These are phyloP conservation scores for Proteles cristata DNA, from an alignment of 2,113 vertebrate species.

Conservation along the genomic window DNA sequence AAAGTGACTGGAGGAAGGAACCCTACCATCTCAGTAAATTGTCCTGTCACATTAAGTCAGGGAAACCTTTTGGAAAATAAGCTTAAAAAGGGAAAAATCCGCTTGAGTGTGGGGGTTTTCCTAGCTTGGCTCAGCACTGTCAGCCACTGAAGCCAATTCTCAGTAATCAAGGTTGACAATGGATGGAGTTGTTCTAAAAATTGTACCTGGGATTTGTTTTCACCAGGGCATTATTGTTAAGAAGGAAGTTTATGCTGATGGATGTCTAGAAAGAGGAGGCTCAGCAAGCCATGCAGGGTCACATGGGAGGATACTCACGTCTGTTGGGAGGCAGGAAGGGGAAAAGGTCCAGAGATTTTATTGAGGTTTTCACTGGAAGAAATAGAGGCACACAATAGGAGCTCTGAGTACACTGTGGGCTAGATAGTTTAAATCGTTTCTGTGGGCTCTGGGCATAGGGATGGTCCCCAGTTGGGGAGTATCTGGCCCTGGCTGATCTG, in stretches of 20 bases:
- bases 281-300: accelerated
- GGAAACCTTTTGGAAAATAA: background rate
- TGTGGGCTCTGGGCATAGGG: background rate
- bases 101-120: background rate
- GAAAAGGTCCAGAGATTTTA: background rate
- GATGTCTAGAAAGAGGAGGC: background rate
- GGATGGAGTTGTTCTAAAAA: background rate
- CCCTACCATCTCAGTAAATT: background rate
- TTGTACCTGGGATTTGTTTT: background rate
- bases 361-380: background rate
- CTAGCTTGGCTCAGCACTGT: background rate
- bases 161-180: background rate
- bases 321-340: background rate
- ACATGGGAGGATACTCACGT: no score
- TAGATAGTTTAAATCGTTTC: background rate
- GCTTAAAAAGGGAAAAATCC: background rate
- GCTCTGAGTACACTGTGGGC: background rate
- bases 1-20: background rate
- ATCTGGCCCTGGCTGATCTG: background rate
- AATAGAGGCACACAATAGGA: background rate
- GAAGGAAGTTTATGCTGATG: background rate
- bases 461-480: background rate
- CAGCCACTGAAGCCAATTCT: background rate
- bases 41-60: background rate
- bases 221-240: background rate